Base-by-base conservation (phyloP, 2,797 vertebrate species). In the Podarcis lilfordi region DNA sequence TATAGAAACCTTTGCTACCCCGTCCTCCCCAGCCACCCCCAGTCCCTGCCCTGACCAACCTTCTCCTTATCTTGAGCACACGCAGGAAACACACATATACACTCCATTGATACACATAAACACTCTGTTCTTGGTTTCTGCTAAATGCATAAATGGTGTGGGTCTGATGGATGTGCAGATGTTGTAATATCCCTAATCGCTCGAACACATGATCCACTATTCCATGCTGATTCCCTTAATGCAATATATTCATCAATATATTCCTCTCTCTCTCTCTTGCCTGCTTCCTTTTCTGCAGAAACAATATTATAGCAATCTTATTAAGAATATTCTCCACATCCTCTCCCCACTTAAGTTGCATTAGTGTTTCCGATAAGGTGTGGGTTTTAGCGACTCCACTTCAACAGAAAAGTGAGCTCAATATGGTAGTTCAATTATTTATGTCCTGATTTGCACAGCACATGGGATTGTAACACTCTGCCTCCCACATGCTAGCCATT, bases 371-470 rank as follows among this genome's bases (percentile, higher is more conserved):
- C n/a, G 27, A 78, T 64, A 88, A 78, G 68, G 76, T 88, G 76
- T 32, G 29, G 72, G n/a, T 5, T 29, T 86, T 78, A 78, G 75
- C 35, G 74, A 23, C 37, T 86, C 15, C n/a, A 35, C 61, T 86
- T 37, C 76, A 50, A 87, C 25, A 50, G 68, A 84, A 23, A 29
- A 64, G n/a, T 35, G 25, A 66, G 66, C 9, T 84, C 68, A 61
- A 72, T 55, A 75, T 64, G 55, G 76, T 79, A n/a, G 23, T 71
- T 84, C 50, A 88, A 78, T 89, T 82, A 88, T 83, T 88, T 43
- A 88, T 83, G 74, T 43, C 1, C 8, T 78, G 66, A 83, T 86
- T 61, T 86, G 72, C 72, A 82, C 81, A 86, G 75, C 74, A 72
- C 64, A 78, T 80, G 21, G 76, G 50, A 13, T 21, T 90, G 64